A percentile compares a stretch with the other conserved stretches of the same genome.
phyloP scores from a whole-genome alignment of 2,797 vertebrate genomes.

The Dallia pectoralis region DNA sequence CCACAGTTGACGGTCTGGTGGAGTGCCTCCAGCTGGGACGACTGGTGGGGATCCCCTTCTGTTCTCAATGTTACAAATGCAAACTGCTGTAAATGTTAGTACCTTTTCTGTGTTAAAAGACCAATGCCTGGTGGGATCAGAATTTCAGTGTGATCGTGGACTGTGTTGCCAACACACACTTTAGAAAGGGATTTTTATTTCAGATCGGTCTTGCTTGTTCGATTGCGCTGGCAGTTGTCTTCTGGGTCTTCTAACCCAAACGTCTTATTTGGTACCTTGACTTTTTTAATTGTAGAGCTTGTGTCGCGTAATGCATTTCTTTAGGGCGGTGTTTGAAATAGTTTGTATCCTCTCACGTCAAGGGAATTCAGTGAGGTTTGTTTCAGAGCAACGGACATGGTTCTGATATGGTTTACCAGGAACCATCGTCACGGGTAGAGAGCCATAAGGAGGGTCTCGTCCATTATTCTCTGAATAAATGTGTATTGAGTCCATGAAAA shows the following conservation, averaged over 20 bases:
- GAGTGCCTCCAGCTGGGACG: slow-evolving; percentile 92
- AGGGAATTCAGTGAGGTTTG: no score
- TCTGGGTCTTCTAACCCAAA: no score
- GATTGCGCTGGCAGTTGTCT: no score
- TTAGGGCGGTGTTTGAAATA: no score
- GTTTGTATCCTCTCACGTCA: no score
- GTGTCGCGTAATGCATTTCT: no score
- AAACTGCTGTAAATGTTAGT: neutral
- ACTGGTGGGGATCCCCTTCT: slow-evolving; percentile 70
- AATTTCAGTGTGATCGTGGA: neutral
- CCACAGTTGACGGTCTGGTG: slow-evolving; percentile 82
- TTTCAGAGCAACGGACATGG: slow-evolving; percentile 88
- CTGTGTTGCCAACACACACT: no score
- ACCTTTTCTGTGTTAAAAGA: neutral
- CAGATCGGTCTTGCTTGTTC: no score
- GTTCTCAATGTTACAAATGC: neutral
- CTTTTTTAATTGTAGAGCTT: no score
- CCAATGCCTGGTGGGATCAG: neutral
- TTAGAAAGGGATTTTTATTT: no score
- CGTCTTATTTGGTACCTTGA: no score
- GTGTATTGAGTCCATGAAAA: neutral
- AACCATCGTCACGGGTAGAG: slow-evolving; percentile 89
- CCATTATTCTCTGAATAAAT: slow-evolving; percentile 75
- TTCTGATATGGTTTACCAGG: slow-evolving; percentile 81
- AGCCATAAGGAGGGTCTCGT: slow-evolving; percentile 98